phyloP scores from a whole-genome alignment of 2,113 vertebrate genomes.

The Syngnathus floridae region DNA sequence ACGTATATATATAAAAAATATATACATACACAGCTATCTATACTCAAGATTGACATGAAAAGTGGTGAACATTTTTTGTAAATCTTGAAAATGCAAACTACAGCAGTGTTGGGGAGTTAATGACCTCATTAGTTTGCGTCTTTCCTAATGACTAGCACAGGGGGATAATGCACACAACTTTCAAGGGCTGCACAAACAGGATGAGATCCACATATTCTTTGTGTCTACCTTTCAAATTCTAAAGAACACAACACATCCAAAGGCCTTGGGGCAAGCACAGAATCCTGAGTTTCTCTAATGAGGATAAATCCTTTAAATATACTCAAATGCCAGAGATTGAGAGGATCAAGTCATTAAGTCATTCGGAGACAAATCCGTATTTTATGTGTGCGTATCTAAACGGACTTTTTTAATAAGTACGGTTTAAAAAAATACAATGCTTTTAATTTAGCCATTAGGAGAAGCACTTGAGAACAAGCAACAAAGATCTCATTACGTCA shows the following conservation, averaged over 20 bases:
- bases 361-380: constrained; percentile 13
- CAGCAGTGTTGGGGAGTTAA: constrained; percentile 3
- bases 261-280: neutral
- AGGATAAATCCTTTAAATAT: neutral
- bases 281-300: constrained; percentile 2
- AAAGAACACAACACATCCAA: constrained; percentile 4
- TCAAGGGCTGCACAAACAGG: neutral
- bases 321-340: neutral
- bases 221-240: neutral
- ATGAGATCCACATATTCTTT: constrained; percentile 4
- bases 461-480: constrained; percentile 44
- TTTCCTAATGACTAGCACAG: neutral
- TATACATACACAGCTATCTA: neutral
- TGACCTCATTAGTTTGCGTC: constrained; percentile 13
- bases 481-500: constrained; percentile 35
- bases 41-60: neutral
- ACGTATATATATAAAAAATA: too few relatives aligned
- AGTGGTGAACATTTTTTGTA: too few relatives aligned
- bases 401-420: constrained; percentile 20
- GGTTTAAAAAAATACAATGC: constrained; percentile 21
- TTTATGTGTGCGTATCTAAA: constrained; percentile 2
- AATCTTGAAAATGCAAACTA: constrained; percentile 4
- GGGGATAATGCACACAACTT: constrained; percentile 10
- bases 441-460: constrained; percentile 35
- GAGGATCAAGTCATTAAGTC: constrained; percentile 11